Conservation (phyloP, 2,888 invertebrate species). For the Drosophila pseudotakahashii region DNA sequence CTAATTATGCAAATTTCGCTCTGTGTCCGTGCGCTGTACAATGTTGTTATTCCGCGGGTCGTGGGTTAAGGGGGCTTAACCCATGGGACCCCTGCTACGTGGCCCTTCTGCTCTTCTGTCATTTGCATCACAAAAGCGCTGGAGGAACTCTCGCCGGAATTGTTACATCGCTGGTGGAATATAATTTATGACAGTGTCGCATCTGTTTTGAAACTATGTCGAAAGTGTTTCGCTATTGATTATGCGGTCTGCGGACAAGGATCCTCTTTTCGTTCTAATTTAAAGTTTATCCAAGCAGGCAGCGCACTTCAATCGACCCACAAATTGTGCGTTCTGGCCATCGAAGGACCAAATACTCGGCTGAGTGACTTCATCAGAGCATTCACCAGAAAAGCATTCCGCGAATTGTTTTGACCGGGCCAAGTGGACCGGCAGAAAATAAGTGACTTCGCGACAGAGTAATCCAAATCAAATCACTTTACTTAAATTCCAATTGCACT, state of each 20-base stretch:
- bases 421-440: conserved; percentile 35
- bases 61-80: conserved; percentile 3
- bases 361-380: conserved; percentile 28
- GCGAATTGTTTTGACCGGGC: conserved; percentile 46
- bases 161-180: conserved; percentile 17
- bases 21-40: conserved; percentile 11
- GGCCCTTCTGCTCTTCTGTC: conserved; percentile 44
- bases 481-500: conserved; percentile 67
- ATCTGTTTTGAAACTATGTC: conserved; percentile 27
- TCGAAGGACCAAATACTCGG: conserved; percentile 10
- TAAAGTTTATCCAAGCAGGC: conserved; percentile 21
- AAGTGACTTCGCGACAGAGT: conserved; percentile 55
- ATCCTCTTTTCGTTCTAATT: conserved; percentile 13
- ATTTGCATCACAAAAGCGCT: conserved; percentile 66
- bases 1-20: conserved; percentile 72
- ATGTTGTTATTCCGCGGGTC: conserved; percentile 19
- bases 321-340: conserved; percentile 23
- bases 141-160: conserved; percentile 33
- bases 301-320: conserved; percentile 36
- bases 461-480: conserved; percentile 68
- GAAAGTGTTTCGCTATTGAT: conserved; percentile 29
- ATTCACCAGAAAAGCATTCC: conserved; percentile 46
- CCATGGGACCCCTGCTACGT: conserved; percentile 28
- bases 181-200: conserved; percentile 64
- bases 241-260: conserved; percentile 9